Evolutionary conservation across 2,888 invertebrate species (phyloP).

Genomic region (Hypolimnas misippus): DNA sequence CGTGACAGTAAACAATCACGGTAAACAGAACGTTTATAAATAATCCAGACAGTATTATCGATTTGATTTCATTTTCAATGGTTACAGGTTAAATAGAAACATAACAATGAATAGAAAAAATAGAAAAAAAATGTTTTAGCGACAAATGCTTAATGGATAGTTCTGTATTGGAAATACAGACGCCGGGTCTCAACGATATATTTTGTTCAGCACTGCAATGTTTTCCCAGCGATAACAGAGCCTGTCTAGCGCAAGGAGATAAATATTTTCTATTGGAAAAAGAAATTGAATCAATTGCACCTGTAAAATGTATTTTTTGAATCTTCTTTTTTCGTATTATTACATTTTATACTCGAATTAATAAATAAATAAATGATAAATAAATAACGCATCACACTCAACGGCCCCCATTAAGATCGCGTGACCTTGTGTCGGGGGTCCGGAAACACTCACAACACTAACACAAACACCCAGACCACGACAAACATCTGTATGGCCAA

Average conservation of each 20-base stretch:
- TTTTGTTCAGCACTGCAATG: slow-evolving; percentile 40
- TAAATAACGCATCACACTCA: no score
- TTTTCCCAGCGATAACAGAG: slow-evolving; percentile 43
- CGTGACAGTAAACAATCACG: not conserved
- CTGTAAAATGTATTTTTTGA: slow-evolving; percentile 17
- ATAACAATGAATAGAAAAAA: not conserved
- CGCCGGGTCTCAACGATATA: slow-evolving; percentile 43
- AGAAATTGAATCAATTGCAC: slow-evolving; percentile 39
- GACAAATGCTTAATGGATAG: slow-evolving; percentile 8
- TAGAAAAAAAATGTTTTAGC: slow-evolving; percentile 4
- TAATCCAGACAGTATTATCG: no score
- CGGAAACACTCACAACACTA: no score
- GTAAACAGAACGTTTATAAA: not conserved
- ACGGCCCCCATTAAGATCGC: no score
- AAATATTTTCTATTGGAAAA: slow-evolving; percentile 41
- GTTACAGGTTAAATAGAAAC: not conserved
- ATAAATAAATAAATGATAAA: no score
- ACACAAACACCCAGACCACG: no score
- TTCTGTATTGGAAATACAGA: slow-evolving; percentile 32
- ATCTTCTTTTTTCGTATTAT: not conserved
- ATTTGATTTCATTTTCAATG: not conserved
- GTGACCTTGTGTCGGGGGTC: no score
- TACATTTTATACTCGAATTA: no score
- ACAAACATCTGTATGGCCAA: no score
- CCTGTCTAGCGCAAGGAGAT: slow-evolving; percentile 38